Conservation (phyloP, 2,888 invertebrate species). For the Amaurobius ferox region DNA sequence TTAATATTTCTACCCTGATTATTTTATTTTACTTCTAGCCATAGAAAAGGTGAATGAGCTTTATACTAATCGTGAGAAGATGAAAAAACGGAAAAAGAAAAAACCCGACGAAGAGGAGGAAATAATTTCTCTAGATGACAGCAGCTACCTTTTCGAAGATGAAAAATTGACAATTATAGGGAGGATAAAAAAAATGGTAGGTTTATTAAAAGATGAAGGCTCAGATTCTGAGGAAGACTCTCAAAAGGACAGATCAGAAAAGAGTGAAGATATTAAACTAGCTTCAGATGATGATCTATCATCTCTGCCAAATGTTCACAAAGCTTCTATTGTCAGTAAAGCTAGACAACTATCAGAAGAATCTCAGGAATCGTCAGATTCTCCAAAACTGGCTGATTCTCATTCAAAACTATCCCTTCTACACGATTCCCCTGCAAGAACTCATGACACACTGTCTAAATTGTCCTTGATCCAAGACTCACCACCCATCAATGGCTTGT, state of each 20-base stretch:
- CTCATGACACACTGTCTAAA: conserved; percentile 55
- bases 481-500: conserved; percentile 29
- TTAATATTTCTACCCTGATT: too few relatives aligned
- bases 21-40: conserved; percentile 19
- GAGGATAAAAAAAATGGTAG: conserved; percentile 44
- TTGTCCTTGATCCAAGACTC: conserved; percentile 45
- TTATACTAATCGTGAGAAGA: conserved; percentile 56
- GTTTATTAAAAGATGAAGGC: conserved; percentile 39
- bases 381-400: conserved; percentile 44
- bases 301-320: conserved; percentile 41
- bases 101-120: conserved; percentile 60
- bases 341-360: conserved; percentile 41
- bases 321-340: conserved; percentile 16
- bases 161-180: conserved; percentile 57
- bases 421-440: conserved; percentile 40
- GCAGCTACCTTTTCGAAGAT: conserved; percentile 62
- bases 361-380: conserved; percentile 48
- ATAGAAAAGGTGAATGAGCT: conserved; percentile 63
- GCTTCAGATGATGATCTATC: conserved; percentile 45
- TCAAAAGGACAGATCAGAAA: conserved; percentile 51
- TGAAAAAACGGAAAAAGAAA: conserved; percentile 60
- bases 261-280: conserved; percentile 45
- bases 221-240: conserved; percentile 49
- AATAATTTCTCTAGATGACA: conserved; percentile 38
- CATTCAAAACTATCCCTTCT: conserved; percentile 37